phyloP scores from a whole-genome alignment of 2,113 vertebrate genomes.

The Arenaria interpres region DNA sequence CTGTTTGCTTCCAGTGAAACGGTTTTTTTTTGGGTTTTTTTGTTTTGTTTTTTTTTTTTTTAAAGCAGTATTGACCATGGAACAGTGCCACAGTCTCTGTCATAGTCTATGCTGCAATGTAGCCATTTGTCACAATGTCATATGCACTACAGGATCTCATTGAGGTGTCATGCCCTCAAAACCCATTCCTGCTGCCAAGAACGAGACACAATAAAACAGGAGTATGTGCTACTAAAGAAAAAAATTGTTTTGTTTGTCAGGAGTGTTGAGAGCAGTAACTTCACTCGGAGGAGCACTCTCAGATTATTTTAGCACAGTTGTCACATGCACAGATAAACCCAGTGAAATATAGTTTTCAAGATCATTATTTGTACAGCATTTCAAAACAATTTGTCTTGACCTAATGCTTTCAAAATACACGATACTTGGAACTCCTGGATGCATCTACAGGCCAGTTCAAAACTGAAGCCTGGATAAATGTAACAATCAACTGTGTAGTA shows the following conservation, averaged over 20 bases:
- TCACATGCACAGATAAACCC: constrained; percentile 47
- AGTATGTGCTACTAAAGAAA: constrained; percentile 49
- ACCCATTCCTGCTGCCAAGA: constrained; percentile 52
- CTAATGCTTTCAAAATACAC: constrained; percentile 1
- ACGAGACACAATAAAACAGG: constrained; percentile 56
- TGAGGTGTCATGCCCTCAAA: constrained; percentile 57
- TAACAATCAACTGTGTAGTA: neutral
- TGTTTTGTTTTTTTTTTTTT: neutral
- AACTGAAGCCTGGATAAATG: neutral
- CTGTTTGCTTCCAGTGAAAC: neutral
- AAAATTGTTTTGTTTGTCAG: constrained; percentile 66
- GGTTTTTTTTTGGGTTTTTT: neutral
- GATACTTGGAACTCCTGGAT: neutral
- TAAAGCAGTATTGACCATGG: neutral
- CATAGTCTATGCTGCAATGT: neutral
- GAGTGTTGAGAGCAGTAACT: constrained; percentile 50
- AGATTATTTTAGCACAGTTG: constrained; percentile 54
- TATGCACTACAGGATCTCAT: constrained; percentile 7
- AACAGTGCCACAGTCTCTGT: neutral
- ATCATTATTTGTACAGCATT: constrained; percentile 46
- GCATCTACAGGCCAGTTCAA: neutral
- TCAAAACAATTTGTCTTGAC: constrained; percentile 41
- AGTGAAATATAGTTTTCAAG: constrained; percentile 20
- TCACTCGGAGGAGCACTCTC: constrained; percentile 38
- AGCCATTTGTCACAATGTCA: constrained; percentile 59